These are phyloP conservation scores for Sebastiscus albofasciatus DNA, from an alignment of 2,797 vertebrate genomes.

Conservation along the genomic window DNA sequence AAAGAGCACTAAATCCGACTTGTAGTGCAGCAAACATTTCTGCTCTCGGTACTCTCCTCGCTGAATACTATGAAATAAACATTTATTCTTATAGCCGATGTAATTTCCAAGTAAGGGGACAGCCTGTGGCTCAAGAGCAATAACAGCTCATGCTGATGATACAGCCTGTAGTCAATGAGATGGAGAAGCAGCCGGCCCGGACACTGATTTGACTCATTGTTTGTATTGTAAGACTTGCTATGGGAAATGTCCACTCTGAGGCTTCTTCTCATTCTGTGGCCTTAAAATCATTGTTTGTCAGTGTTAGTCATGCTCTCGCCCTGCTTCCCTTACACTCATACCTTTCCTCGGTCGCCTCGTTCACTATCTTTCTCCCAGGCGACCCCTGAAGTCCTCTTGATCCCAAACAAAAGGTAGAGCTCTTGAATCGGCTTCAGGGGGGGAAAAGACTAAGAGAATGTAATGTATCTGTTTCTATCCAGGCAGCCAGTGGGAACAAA, in stretches of 20 bases:
- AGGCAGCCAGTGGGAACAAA: conserved; percentile 82
- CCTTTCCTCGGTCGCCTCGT: conserved; percentile 45
- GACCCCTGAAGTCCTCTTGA: conserved; percentile 67
- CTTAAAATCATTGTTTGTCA: conserved; percentile 67
- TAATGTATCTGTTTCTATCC: conserved; percentile 85
- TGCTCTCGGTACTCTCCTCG: not conserved
- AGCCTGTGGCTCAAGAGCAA: conserved; percentile 49
- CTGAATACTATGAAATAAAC: conserved; percentile 23
- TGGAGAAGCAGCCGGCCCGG: conserved; percentile 36
- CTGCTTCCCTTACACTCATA: conserved; percentile 36
- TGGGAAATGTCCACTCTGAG: conserved; percentile 79
- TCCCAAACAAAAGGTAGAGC: conserved; percentile 77
- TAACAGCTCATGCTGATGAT: conserved; percentile 48
- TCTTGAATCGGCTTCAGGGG: conserved; percentile 78
- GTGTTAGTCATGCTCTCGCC: conserved; percentile 61
- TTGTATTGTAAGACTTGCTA: conserved; percentile 65
- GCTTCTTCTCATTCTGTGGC: conserved; percentile 47
- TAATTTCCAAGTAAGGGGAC: conserved; percentile 37
- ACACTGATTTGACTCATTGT: conserved; percentile 65
- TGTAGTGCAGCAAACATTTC: not conserved
- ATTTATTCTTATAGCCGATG: conserved; percentile 32
- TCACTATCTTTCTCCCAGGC: conserved; percentile 66
- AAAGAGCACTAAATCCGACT: not conserved
- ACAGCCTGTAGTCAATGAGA: conserved; percentile 62
- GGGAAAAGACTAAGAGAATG: conserved; percentile 66